A percentile compares a stretch with the other conserved stretches of the same genome.
phyloP scores from a whole-genome alignment of 2,888 invertebrate genomes.

The Iselma pallidipennis region DNA sequence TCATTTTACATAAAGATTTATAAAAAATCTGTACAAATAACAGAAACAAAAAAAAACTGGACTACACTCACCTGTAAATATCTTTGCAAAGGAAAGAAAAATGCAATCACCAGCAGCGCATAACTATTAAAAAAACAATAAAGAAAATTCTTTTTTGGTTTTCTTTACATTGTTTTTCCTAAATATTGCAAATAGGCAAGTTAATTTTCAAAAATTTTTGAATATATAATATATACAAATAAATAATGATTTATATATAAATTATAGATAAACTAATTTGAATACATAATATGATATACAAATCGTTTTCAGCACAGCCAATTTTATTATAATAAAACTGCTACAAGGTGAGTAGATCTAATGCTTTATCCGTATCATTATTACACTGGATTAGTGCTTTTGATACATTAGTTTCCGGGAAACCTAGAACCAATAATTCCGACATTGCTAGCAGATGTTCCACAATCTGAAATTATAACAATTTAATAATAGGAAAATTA shows the following conservation, averaged over 20 bases:
- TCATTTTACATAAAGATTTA: background rate
- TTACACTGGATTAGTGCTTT: slow-evolving; percentile 75
- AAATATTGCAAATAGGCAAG: background rate
- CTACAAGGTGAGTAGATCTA: slow-evolving; percentile 81
- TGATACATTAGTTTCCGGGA: slow-evolving; percentile 75
- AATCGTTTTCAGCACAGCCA: slow-evolving; percentile 40
- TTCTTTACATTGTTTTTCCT: too few species aligned
- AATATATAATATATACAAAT: slow-evolving; percentile 19
- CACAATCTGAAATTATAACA: slow-evolving; percentile 66
- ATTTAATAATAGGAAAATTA: background rate
- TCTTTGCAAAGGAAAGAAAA: background rate
- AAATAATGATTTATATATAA: slow-evolving; percentile 20
- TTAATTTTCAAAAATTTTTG: background rate
- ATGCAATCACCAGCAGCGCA: background rate
- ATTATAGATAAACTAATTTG: slow-evolving; percentile 31
- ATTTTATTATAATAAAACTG: slow-evolving; percentile 30
- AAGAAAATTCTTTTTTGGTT: too few species aligned
- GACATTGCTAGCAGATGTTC: slow-evolving; percentile 79
- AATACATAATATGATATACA: slow-evolving; percentile 29
- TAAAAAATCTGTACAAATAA: background rate
- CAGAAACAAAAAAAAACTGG: background rate
- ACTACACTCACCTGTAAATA: background rate
- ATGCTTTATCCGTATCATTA: slow-evolving; percentile 83
- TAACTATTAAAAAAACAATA: too few species aligned
- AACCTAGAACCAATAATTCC: slow-evolving; percentile 81